Percentiles rank a stretch among this genome's conserved stretches.
phyloP scores from a whole-genome alignment of 2,113 vertebrate genomes.

The Lethenteron camtschaticum region DNA sequence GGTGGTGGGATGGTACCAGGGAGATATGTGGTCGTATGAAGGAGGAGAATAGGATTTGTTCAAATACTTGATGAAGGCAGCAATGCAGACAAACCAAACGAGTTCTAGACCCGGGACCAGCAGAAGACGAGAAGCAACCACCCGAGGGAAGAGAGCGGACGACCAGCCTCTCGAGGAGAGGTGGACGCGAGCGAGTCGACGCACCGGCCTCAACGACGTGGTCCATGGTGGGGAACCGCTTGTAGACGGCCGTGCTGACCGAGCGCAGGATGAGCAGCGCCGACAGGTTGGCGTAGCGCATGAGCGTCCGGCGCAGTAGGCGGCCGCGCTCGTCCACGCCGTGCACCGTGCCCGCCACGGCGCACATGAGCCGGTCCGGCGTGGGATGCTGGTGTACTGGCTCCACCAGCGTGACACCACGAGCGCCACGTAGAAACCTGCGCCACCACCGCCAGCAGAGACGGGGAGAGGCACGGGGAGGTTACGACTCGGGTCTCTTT shows the following conservation, averaged over 20 bases:
- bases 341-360: conserved; percentile 40
- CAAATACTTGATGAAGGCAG: too few species aligned
- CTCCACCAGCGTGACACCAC: conserved; percentile 83
- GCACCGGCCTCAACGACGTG: conserved; percentile 72
- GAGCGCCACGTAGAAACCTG: conserved; percentile 76
- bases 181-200: conserved; percentile 5
- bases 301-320: conserved; percentile 51
- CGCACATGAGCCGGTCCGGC: conserved; percentile 54
- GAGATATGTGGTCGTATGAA: too few species aligned
- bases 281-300: conserved; percentile 58
- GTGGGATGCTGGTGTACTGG: conserved; percentile 57
- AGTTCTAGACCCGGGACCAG: too few species aligned
- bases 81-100: too few species aligned
- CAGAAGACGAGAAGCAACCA: too few species aligned
- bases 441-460: background rate
- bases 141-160: too few species aligned
- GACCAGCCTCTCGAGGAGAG: too few species aligned
- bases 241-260: conserved; percentile 62
- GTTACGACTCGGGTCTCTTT: too few species aligned
- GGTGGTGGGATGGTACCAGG: too few species aligned
- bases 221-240: conserved; percentile 67
- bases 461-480: background rate
- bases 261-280: conserved; percentile 64
- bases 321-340: conserved; percentile 49
- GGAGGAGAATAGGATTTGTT: too few species aligned